These are phyloP conservation scores for Dugesia japonica DNA, from an alignment of 2,888 invertebrate species.

Conservation along the genomic window DNA sequence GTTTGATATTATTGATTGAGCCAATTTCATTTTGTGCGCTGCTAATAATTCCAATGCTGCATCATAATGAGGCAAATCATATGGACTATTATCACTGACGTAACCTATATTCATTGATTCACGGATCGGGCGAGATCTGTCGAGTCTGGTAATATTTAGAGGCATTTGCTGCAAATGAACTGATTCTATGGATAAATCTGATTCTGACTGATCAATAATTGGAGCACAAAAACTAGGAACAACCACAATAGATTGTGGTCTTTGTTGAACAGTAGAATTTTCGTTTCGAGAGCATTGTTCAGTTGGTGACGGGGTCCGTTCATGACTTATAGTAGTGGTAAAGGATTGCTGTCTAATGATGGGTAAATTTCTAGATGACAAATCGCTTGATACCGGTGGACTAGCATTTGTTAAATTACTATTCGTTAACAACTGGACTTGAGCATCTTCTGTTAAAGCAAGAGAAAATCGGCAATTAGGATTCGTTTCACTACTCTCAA, in stretches of 20 bases:
- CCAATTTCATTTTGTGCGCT: slow-evolving; percentile 4
- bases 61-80: slow-evolving; percentile 4
- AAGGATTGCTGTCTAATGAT: neutral
- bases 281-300: neutral
- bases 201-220: slow-evolving; percentile 2
- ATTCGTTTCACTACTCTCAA: neutral
- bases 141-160: neutral
- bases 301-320: neutral
- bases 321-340: neutral
- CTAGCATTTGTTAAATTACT: neutral
- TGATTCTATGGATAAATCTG: neutral
- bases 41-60: slow-evolving; percentile 1
- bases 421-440: neutral
- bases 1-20: neutral
- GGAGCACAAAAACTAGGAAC: neutral
- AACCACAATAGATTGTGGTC: neutral
- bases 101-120: neutral
- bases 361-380: neutral
- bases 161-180: neutral
- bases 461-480: neutral
- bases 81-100: slow-evolving; percentile 1
- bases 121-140: neutral
- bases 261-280: neutral
- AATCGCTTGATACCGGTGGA: neutral
- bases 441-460: slow-evolving; percentile 8